Evolutionary conservation across 2,797 vertebrate genomes (phyloP).

Genomic region (Enteromius unitaeniatus): DNA sequence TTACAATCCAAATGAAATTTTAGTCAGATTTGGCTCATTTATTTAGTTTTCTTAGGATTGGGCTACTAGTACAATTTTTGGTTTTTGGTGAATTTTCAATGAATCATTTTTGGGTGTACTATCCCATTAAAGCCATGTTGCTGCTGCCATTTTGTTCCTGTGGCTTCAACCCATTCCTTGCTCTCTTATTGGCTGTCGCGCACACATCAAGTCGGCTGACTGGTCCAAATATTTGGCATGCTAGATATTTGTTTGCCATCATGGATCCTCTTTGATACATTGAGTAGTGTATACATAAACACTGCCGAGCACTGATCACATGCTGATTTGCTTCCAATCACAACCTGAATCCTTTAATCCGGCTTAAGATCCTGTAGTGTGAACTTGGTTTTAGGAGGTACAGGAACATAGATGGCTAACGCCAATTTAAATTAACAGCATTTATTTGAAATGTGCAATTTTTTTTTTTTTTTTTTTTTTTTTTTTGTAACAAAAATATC

Average conservation of each 20-base stretch:
- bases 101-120: neutral
- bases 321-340: neutral
- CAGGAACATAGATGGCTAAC: neutral
- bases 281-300: neutral
- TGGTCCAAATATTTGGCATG: neutral
- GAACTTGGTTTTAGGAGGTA: neutral
- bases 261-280: neutral
- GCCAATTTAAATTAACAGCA: neutral
- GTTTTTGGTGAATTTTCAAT: neutral
- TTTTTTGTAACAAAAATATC: neutral
- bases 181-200: neutral
- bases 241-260: neutral
- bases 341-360: neutral
- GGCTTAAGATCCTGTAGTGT: neutral
- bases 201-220: neutral
- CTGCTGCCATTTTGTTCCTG: neutral
- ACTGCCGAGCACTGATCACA: neutral
- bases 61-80: neutral
- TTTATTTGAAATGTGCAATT: neutral
- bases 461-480: no score
- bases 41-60: neutral
- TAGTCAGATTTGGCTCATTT: neutral
- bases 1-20: neutral
- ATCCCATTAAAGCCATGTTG: neutral
- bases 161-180: neutral